These are phyloP conservation scores for Anoncus sp. DNA, from an alignment of 2,888 invertebrate genomes.

Conservation along the genomic window DNA sequence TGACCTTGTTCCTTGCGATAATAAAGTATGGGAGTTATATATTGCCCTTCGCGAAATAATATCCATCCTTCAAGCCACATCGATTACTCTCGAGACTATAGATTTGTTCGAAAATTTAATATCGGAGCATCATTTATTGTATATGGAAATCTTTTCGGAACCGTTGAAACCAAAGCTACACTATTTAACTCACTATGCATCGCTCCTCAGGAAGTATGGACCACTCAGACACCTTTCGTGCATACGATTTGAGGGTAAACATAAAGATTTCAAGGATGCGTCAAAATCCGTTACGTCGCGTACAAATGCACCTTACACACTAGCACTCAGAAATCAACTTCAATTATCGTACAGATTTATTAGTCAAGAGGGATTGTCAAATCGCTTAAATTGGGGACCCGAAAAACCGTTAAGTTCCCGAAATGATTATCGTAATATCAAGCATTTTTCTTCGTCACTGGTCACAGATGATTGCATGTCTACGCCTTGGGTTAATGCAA, in stretches of 20 bases:
- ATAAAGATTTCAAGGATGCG: constrained; percentile 39
- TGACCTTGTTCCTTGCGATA: constrained; percentile 52
- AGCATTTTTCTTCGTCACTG: no score
- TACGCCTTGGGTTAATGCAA: no score
- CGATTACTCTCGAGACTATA: constrained; percentile 7
- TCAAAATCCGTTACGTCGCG: constrained; percentile 25
- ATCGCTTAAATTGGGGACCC: constrained; percentile 10
- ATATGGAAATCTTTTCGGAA: constrained; percentile 32
- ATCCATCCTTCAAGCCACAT: constrained; percentile 4
- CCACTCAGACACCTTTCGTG: constrained; percentile 16
- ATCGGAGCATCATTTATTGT: constrained; percentile 48
- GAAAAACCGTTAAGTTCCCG: no score
- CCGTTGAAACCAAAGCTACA: constrained; percentile 45
- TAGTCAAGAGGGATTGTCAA: constrained; percentile 16
- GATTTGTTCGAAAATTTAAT: constrained; percentile 33
- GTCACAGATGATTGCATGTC: no score
- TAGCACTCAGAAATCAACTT: constrained; percentile 41
- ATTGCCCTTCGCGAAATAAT: constrained; percentile 48
- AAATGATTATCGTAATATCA: no score
- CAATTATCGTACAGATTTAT: constrained; percentile 14
- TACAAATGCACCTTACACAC: constrained; percentile 23
- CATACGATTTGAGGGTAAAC: constrained; percentile 47
- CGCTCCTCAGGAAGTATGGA: constrained; percentile 30
- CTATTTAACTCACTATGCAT: constrained; percentile 26
- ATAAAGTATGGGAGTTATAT: constrained; percentile 60